phyloP scores from a whole-genome alignment of 2,113 vertebrate species.

The Neogale vison region DNA sequence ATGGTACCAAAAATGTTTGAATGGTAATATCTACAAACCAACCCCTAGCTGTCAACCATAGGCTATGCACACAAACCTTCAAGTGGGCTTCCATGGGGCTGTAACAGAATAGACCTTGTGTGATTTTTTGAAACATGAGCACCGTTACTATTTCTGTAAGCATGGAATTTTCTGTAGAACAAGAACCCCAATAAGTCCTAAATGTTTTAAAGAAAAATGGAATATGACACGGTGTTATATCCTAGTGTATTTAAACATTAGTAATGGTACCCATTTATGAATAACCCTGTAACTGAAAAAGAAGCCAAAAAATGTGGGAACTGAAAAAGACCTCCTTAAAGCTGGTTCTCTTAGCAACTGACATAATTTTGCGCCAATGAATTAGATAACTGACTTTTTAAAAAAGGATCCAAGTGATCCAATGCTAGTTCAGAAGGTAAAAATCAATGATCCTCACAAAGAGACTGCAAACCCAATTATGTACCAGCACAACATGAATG shows the following conservation, averaged over 20 bases:
- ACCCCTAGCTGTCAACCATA: neutral
- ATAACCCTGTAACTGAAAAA: slow-evolving; percentile 30
- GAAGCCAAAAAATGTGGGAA: slow-evolving; percentile 41
- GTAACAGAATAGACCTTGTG: neutral
- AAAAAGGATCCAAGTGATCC: neutral
- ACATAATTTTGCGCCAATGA: slow-evolving; percentile 23
- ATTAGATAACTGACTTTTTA: slow-evolving; percentile 34
- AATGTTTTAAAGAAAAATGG: slow-evolving; percentile 9
- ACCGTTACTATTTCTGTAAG: neutral
- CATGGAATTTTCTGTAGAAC: neutral
- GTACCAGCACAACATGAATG: neutral
- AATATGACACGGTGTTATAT: neutral
- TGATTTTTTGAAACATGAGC: neutral
- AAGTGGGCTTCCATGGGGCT: rapidly evolving
- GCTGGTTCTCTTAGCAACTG: slow-evolving; percentile 41
- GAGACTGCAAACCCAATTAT: neutral
- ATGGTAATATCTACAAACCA: neutral
- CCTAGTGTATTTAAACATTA: slow-evolving; percentile 21
- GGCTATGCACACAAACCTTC: neutral
- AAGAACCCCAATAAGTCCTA: slow-evolving; percentile 8
- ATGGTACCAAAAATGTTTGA: neutral
- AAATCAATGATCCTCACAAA: neutral
- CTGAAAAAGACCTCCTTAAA: neutral
- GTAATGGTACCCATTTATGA: slow-evolving; percentile 1
- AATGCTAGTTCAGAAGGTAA: slow-evolving; percentile 17